These are phyloP conservation scores for Melanargia galathea DNA, from an alignment of 2,888 invertebrate genomes.

Conservation along the genomic window DNA sequence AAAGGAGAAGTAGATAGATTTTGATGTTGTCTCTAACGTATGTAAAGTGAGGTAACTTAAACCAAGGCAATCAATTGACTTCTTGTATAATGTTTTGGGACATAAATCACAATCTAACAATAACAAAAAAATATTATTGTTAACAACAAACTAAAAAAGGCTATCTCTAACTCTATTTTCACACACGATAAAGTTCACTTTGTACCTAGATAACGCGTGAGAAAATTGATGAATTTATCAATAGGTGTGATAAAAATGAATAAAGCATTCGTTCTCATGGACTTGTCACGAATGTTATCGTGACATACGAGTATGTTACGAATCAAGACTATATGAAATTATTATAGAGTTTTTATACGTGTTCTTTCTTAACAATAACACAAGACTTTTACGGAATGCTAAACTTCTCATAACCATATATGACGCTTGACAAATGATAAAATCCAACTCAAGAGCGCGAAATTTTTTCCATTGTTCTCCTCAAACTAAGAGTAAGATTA, in stretches of 20 bases:
- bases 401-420: constrained; percentile 14
- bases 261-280: constrained; percentile 27
- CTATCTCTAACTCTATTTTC: constrained; percentile 33
- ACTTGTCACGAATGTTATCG: constrained; percentile 12
- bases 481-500: constrained; percentile 29
- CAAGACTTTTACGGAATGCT: constrained; percentile 6
- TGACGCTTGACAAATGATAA: constrained; percentile 13
- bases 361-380: constrained; percentile 6
- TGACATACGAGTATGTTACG: constrained; percentile 14
- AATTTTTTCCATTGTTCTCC: constrained; percentile 39
- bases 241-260: constrained; percentile 27
- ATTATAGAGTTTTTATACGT: not conserved
- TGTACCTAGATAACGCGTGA: constrained; percentile 39
- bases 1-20: no score
- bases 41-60: not conserved
- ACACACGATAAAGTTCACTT: constrained; percentile 33
- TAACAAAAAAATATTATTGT: constrained; percentile 1
- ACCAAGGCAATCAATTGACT: not conserved
- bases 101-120: constrained; percentile 1
- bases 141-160: constrained; percentile 11
- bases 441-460: constrained; percentile 29
- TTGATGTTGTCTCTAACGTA: not conserved
- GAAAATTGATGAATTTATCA: constrained; percentile 36
- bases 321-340: constrained; percentile 3
- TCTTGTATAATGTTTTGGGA: not conserved